Base-by-base conservation (phyloP, 2,797 vertebrate species). In the Lagodon rhomboides region DNA sequence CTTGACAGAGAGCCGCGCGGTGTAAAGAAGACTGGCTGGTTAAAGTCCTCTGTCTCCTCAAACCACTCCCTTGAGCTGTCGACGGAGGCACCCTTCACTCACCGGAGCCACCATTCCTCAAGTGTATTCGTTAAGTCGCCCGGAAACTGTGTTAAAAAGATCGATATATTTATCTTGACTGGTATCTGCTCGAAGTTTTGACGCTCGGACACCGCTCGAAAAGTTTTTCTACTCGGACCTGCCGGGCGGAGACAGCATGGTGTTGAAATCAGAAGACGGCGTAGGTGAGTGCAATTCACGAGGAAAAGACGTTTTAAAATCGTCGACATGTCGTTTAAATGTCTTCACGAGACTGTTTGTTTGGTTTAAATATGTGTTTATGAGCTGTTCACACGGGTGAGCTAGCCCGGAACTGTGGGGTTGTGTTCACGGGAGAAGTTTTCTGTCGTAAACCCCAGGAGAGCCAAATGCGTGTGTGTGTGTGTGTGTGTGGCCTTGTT, bases 201-300 rank as follows among this genome's bases (percentile, higher is more conserved):
- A 20, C 79, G 46, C 22, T 65, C 44, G 60, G 58, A 80, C 64
- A 67, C 5, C 41, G 12, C 15, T 27, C 43, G 12, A 18, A 80
- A 92, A 92, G 74, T 89, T 85, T 69, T 0, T 16, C 20, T 27
- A 71, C 23, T 59, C 74, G 56, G 78, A 89, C 15, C 50, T 50
- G 25, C 43, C 44, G 46, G 46, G 7, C 58, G 23, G 44, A 68
- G 80, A n/a, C 84, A 93, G 69, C 88, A 96, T 96, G 95, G 95
- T 96, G 92, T 77, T 96, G 44, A 96, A 96, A 47, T 96, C 95
- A 5, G 95, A 96, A 91, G 95, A 96, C 89, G 95, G 95, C 34
- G 94, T 96, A 51, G 95, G 95, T 96, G 89, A 96, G 95, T 95
- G 54, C 64, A 77, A 62, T 2, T 23, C 23, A 53, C 27, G 4